A percentile compares a stretch with the other conserved stretches of the same genome.
Conservation (phyloP, 2,113 vertebrate species). For the Varanus komodoensis region DNA sequence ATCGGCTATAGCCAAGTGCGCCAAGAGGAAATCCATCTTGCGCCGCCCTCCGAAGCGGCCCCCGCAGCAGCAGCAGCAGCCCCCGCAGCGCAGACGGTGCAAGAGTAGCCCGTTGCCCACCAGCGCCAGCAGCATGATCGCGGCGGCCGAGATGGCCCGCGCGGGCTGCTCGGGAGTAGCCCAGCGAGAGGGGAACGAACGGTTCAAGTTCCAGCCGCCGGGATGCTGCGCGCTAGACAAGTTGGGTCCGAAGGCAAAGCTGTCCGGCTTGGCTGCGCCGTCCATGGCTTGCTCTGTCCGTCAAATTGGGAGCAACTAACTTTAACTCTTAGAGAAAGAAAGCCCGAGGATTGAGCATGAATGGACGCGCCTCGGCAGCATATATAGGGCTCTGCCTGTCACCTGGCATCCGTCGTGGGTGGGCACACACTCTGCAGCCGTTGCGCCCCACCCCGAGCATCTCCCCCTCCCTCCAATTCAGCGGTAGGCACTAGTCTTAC, state of each 20-base stretch:
- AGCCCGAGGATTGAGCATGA: neutral
- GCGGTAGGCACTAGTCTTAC: neutral
- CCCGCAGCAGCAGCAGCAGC: slow-evolving; percentile 9
- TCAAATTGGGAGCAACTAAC: slow-evolving; percentile 33
- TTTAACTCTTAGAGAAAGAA: slow-evolving; percentile 47
- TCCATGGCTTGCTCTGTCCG: slow-evolving; percentile 54
- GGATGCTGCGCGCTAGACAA: slow-evolving; percentile 38
- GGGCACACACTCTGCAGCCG: slow-evolving; percentile 58
- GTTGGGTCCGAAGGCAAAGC: slow-evolving; percentile 37
- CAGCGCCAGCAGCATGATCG: slow-evolving; percentile 63
- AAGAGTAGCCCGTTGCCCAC: slow-evolving; percentile 71
- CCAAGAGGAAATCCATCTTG: slow-evolving; percentile 75
- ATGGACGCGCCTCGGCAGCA: slow-evolving; percentile 8
- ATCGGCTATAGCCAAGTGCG: slow-evolving; percentile 75
- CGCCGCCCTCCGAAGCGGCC: slow-evolving; percentile 53
- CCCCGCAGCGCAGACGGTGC: slow-evolving; percentile 58
- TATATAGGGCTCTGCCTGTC: slow-evolving; percentile 44
- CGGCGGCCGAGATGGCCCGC: slow-evolving; percentile 49
- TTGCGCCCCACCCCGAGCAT: slow-evolving; percentile 24
- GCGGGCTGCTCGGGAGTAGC: slow-evolving; percentile 23
- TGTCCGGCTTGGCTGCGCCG: slow-evolving; percentile 24
- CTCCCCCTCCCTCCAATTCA: neutral
- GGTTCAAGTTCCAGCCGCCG: slow-evolving; percentile 48
- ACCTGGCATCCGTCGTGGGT: slow-evolving; percentile 61
- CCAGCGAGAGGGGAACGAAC: slow-evolving; percentile 28